Conservation (phyloP, 2,113 vertebrate species). For the Phylloscopus trochiloides region DNA sequence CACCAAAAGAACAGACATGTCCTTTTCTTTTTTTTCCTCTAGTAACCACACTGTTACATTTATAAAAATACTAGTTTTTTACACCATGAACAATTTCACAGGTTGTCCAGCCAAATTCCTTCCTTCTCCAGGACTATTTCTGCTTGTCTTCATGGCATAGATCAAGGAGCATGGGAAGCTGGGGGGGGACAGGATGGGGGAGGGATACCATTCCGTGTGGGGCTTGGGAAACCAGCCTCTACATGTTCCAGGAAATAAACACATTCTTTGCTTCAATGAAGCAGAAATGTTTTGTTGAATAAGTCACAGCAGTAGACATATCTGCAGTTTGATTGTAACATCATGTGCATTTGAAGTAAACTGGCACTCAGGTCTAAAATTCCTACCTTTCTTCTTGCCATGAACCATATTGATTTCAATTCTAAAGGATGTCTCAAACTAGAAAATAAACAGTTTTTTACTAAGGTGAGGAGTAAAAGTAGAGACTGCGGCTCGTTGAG, state of each 20-base stretch:
- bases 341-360: neutral
- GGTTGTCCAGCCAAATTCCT: neutral
- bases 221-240: conserved; percentile 25
- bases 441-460: neutral
- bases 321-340: neutral
- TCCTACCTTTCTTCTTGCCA: neutral
- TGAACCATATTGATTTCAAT: neutral
- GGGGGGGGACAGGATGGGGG: neutral
- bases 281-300: conserved; percentile 27
- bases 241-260: conserved; percentile 28
- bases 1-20: neutral
- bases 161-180: neutral
- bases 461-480: neutral
- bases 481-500: neutral
- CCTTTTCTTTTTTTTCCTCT: neutral
- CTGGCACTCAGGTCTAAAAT: neutral
- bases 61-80: neutral
- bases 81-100: neutral
- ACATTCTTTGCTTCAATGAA: conserved; percentile 46
- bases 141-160: neutral
- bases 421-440: neutral
- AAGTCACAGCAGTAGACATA: neutral
- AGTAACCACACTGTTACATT: neutral
- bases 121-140: neutral
- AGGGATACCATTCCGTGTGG: rapidly evolving